These are phyloP conservation scores for Tursiops truncatus DNA, from an alignment of 2,113 vertebrate species.

Conservation along the genomic window DNA sequence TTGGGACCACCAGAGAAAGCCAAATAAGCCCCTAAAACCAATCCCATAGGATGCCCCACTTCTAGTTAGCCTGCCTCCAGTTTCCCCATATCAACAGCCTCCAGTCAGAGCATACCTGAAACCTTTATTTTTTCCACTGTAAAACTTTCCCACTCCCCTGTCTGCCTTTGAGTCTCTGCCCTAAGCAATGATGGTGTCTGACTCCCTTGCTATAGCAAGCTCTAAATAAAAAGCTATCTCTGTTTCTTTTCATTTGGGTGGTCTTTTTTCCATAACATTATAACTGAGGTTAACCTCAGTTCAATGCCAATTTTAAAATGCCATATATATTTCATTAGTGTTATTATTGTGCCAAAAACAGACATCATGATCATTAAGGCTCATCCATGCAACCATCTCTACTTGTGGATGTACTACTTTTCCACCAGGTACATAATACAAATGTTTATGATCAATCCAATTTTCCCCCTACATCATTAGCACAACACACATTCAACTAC, in stretches of 20 bases:
- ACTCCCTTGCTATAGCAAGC: neutral
- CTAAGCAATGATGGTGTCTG: neutral
- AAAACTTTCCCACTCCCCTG: neutral
- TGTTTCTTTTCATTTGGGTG: neutral
- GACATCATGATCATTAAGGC: neutral
- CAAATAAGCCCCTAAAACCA: neutral
- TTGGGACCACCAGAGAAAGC: neutral
- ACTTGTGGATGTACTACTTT: neutral
- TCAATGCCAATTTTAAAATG: neutral
- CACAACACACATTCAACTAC: neutral
- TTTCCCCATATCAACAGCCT: neutral
- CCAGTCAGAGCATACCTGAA: neutral
- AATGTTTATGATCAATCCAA: neutral
- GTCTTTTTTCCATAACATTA: neutral
- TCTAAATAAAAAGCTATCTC: neutral
- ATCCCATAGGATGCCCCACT: neutral
- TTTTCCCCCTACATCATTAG: neutral
- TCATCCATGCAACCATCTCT: conserved; percentile 21
- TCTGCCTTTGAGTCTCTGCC: neutral
- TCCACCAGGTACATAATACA: neutral
- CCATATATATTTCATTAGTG: neutral
- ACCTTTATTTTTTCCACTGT: neutral
- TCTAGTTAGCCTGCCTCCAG: neutral
- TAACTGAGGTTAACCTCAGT: neutral
- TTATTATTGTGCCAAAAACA: neutral